Evolutionary conservation across 2,888 invertebrate genomes (phyloP).

Genomic region (Diarsia brunnea): DNA sequence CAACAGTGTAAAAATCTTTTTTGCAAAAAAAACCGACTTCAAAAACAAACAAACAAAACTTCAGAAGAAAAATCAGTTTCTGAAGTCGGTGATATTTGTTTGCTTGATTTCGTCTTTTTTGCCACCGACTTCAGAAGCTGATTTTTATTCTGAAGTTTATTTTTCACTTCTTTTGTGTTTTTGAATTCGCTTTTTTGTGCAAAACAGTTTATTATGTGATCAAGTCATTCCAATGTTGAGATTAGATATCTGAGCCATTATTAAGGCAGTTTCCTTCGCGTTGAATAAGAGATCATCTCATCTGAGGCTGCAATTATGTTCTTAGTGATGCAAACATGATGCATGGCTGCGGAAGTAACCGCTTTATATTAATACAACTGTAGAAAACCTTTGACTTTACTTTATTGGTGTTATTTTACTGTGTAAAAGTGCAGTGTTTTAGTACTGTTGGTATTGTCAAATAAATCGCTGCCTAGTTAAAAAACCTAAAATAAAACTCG

Average conservation of each 20-base stretch:
- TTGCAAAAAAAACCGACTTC: no score
- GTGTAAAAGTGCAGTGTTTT: not conserved
- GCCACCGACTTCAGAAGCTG: no score
- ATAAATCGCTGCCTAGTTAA: not conserved
- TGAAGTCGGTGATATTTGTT: no score
- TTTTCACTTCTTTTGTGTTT: no score
- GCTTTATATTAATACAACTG: conserved; percentile 19
- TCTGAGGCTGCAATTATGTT: conserved; percentile 67
- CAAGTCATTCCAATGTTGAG: conserved; percentile 73
- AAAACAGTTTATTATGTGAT: no score
- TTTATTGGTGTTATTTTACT: not conserved
- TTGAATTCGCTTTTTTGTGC: no score
- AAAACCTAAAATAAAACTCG: not conserved
- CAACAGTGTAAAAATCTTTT: no score
- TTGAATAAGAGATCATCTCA: conserved; percentile 79
- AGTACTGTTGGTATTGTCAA: not conserved
- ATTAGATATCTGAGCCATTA: conserved; percentile 74
- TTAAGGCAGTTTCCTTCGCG: conserved; percentile 73
- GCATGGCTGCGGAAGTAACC: conserved; percentile 62
- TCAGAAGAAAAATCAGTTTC: no score
- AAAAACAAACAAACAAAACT: no score
- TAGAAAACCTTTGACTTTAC: conserved; percentile 2
- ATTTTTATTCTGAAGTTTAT: no score
- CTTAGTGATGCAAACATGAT: conserved; percentile 65
- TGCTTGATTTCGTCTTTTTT: no score